Evolutionary conservation across 2,888 invertebrate genomes (phyloP), one percentile per base, ranked within the genome.

Genomic region (Pollenia amentaria): DNA sequence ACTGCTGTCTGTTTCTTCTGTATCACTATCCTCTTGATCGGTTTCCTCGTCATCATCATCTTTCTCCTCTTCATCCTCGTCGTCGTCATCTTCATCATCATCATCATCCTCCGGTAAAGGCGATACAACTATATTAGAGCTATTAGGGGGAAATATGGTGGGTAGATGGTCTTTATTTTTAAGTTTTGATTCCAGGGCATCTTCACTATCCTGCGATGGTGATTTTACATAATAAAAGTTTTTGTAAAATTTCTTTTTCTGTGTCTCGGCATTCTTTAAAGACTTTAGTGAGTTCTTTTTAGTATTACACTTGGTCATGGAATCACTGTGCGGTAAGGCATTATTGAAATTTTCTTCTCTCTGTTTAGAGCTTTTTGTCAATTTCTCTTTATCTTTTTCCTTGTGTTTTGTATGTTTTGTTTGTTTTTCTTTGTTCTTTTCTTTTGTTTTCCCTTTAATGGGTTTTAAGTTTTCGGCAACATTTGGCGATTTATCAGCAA

Each of bases 191-290:
- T 14, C 14, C 7, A 57, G 21, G 12, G 11, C 8, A 14, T 48
- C 77, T 14, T 62, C 64, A 40, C 46, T 51, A 12, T 77, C 84
- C 10, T 60, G 14, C 2, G 65, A 60, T 11, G 53, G 11, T 3
- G 88, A 75, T 16, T 84, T 75, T 60, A 38, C 0, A 14, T 40
- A 18, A 57, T 73, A 51, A 78, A 85, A 85, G 29, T 84, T 89
- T 79, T 89, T 89, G 48, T 89, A 88, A 29, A 88, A 89, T 60
- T 89, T 89, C 60, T 89, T 88, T 51, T 89, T 89, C 21, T 87
- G 89, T 9, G 88, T 88, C 38, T 91, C 89, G 8, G 89, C 29
- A 64, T 81, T 90, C 80, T 91, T 91, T 8, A 91, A 88, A 8
- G 90, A 82, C 73, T 89, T 91, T 2, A 90, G 60, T 0, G 90